Base-by-base conservation (phyloP, 2,113 vertebrate genomes). In the Rhea americana region DNA sequence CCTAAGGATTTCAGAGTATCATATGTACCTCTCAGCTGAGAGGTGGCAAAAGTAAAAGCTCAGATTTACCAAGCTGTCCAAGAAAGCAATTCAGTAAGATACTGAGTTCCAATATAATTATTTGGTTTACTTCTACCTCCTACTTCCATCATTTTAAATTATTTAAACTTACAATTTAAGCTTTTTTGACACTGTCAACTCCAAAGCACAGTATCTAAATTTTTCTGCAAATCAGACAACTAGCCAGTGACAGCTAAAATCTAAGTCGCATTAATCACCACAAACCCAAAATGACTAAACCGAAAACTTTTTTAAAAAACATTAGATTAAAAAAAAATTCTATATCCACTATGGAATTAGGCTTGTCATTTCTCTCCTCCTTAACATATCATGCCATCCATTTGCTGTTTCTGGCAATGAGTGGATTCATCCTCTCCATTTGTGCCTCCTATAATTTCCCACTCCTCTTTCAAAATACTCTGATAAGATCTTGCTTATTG, bases 1-100 rank as follows among this genome's bases (percentile, higher is more conserved):
- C 30, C 45, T 58, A 73, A 63, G 66, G 59, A 87, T 74, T 85
- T 83, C 75, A 78, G 35, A 72, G 35, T 25, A 70, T 21, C 45
- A 39, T 2, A 81, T 0, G 0, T 51, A 83, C 43, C 26, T 21
- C n/a, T 8, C 50, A 86, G 16, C n/a, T 55, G 55, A 94, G 1
- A 94, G 85, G 89, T 3, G 2, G n/a, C 26, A 88, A 90, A 77
- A 94, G 90, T 55, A 3, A 85, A 91, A 93, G 76, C n/a, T 78
- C 24, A 83, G 35, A 83, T 16, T 70, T 71, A 86, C 7, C 80
- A 83, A 83, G 11, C 63, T n/a, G 8, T 81, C 47, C 51, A 80
- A 85, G 61, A 90, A 91, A 81, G 30, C 7, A 77, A 22, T 5
- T 43, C 11, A 51, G 47, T 51, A 74, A 63, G 72, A 72, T 74